phyloP scores from a whole-genome alignment of 2,113 vertebrate genomes.

The Urocolius indicus region DNA sequence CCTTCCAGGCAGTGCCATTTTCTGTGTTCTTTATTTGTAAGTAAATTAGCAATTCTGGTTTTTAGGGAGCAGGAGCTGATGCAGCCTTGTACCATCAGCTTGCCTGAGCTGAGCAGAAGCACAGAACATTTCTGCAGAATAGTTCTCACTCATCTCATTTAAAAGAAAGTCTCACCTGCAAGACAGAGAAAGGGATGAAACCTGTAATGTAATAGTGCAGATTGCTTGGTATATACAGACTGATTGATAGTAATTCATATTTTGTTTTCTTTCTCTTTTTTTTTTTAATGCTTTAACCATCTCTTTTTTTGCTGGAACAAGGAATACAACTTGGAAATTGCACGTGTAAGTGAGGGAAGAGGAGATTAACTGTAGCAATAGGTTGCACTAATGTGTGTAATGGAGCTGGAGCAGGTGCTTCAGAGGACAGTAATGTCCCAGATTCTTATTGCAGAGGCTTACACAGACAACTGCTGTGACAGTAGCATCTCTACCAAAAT shows the following conservation, averaged over 20 bases:
- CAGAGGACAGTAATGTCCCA: fast-evolving
- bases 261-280: not conserved
- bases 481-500: not conserved
- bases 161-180: not conserved
- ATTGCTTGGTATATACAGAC: not conserved
- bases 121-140: not conserved
- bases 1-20: slow-evolving; percentile 17
- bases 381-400: not conserved
- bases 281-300: not conserved
- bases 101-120: slow-evolving; percentile 26
- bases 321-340: not conserved
- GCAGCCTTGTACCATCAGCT: slow-evolving; percentile 13
- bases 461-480: not conserved
- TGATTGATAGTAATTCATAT: not conserved
- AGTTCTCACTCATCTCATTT: slow-evolving; percentile 6
- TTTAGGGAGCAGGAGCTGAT: slow-evolving; percentile 17
- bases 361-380: not conserved
- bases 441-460: not conserved
- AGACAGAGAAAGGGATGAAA: not conserved
- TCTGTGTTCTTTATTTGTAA: slow-evolving; percentile 31
- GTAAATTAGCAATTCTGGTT: slow-evolving; percentile 10
- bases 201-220: not conserved
- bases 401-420: not conserved
- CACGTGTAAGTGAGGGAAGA: not conserved
- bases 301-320: not conserved